These are phyloP conservation scores for Hirundo rustica DNA, from an alignment of 2,797 vertebrate genomes.

Conservation along the genomic window DNA sequence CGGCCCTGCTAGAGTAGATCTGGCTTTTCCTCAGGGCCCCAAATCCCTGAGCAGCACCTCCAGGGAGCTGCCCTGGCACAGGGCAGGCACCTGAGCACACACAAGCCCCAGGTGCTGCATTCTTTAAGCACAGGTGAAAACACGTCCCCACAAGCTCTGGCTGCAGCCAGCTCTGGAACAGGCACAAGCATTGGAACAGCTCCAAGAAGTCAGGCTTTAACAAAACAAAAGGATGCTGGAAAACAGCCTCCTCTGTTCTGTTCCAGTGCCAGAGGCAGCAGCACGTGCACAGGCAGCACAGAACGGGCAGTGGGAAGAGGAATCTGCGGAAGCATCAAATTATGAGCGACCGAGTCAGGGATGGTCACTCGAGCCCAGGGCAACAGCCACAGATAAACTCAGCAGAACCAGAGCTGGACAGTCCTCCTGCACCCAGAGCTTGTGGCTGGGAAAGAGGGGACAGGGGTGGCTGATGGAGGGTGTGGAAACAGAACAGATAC, in stretches of 20 bases:
- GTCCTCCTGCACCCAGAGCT: not conserved
- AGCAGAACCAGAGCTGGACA: not conserved
- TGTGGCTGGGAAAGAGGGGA: not conserved
- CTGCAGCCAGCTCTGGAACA: not conserved
- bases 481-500: not conserved
- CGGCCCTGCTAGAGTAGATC: not conserved
- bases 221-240: not conserved
- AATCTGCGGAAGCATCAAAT: not conserved
- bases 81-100: not conserved
- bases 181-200: not conserved
- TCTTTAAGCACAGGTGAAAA: not conserved
- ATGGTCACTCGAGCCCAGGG: not conserved
- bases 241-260: not conserved
- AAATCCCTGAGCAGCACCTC: not conserved
- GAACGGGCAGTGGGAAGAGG: not conserved
- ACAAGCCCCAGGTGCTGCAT: not conserved
- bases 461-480: accelerated
- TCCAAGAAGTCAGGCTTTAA: not conserved
- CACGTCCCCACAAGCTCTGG: not conserved
- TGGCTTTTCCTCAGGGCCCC: not conserved
- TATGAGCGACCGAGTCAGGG: accelerated
- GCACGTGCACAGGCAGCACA: not conserved
- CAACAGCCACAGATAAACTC: not conserved
- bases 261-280: not conserved
- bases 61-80: not conserved